Evolutionary conservation across 2,113 vertebrate species (phyloP).

Genomic region (Silurus meridionalis): DNA sequence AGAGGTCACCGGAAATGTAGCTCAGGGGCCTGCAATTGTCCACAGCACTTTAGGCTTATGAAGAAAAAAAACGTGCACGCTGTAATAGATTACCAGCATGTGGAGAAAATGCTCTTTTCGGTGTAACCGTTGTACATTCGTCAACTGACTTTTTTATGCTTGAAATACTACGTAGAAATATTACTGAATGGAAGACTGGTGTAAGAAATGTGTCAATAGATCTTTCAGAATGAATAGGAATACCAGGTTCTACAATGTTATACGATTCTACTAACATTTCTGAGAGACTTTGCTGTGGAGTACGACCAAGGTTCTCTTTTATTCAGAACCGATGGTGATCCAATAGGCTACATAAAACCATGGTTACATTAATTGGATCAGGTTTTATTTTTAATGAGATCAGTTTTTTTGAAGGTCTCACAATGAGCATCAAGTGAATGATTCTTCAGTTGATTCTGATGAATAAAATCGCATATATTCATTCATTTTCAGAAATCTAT

Average conservation of each 20-base stretch:
- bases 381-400: no score
- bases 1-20: slow-evolving; percentile 1
- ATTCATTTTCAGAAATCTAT: no score
- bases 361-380: no score
- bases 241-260: not conserved
- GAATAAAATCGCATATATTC: no score
- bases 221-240: not conserved
- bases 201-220: not conserved
- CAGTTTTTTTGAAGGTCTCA: no score
- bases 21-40: not conserved
- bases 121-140: not conserved
- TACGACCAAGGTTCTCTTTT: not conserved
- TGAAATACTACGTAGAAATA: not conserved
- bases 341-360: not conserved
- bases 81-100: not conserved
- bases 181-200: no score
- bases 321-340: not conserved
- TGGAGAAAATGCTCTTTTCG: not conserved
- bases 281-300: not conserved
- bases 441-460: no score
- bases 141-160: not conserved
- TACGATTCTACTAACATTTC: no score
- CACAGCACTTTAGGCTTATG: slow-evolving; percentile 1
- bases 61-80: not conserved
- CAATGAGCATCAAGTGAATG: no score